A percentile compares a stretch with the other conserved stretches of the same genome.
These are phyloP conservation scores for Mesocricetus auratus DNA, from an alignment of 2,113 vertebrate genomes.

Conservation along the genomic window DNA sequence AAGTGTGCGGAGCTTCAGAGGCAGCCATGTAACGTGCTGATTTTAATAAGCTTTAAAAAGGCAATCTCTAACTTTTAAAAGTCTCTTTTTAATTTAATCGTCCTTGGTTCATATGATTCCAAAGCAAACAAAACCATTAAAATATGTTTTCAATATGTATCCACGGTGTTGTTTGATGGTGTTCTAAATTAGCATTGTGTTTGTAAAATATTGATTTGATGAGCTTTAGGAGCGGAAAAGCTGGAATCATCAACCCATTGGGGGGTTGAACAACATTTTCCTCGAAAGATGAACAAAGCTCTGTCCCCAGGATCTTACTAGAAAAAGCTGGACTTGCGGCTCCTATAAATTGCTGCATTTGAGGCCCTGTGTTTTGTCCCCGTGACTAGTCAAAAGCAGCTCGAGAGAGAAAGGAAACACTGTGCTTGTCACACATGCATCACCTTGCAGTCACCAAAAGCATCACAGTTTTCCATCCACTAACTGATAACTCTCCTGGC, in stretches of 20 bases:
- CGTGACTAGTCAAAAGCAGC: conserved; percentile 37
- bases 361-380: conserved; percentile 2
- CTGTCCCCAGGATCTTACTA: background rate
- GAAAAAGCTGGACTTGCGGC: background rate
- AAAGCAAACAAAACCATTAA: conserved; percentile 84
- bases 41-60: conserved; percentile 89
- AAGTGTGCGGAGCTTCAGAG: conserved; percentile 84
- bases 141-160: conserved; percentile 85
- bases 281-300: conserved; percentile 45
- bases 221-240: conserved; percentile 72
- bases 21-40: conserved; percentile 87
- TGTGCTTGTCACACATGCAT: background rate
- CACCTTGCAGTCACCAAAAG: conserved; percentile 18
- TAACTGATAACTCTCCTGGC: conserved; percentile 52
- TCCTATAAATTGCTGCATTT: background rate
- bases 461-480: conserved; percentile 27
- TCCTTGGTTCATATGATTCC: conserved; percentile 82
- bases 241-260: conserved; percentile 59
- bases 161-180: conserved; percentile 76
- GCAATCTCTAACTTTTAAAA: conserved; percentile 89
- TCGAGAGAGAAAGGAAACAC: conserved; percentile 48
- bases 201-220: conserved; percentile 78
- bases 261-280: background rate
- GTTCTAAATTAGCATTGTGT: conserved; percentile 78
- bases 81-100: conserved; percentile 86